These are phyloP conservation scores for Hypomecis atomaria DNA, from an alignment of 2,888 invertebrate species.

Conservation along the genomic window DNA sequence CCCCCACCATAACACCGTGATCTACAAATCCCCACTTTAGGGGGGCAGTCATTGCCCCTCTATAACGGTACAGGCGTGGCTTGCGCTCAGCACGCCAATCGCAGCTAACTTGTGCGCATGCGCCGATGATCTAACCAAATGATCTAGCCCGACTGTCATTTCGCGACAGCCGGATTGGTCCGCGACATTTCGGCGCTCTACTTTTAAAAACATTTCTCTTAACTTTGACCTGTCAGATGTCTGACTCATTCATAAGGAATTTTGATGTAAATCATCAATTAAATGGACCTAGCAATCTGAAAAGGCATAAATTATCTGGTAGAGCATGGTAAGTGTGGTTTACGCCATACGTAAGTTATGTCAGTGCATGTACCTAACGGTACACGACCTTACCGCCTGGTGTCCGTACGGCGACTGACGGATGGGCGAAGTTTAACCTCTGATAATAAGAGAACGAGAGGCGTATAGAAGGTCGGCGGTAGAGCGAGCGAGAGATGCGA, in stretches of 20 bases:
- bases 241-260: constrained; percentile 48
- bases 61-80: constrained; percentile 83
- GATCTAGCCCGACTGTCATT: constrained; percentile 82
- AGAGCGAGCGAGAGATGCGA: constrained; percentile 63
- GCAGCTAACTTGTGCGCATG: constrained; percentile 68
- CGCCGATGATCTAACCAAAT: constrained; percentile 79
- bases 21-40: constrained; percentile 78
- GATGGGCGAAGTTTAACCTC: constrained; percentile 81
- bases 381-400: constrained; percentile 72
- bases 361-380: constrained; percentile 73
- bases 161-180: constrained; percentile 79
- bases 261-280: constrained; percentile 47
- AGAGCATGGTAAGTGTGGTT: constrained; percentile 63
- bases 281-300: constrained; percentile 62
- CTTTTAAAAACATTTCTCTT: constrained; percentile 60
- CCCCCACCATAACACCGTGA: constrained; percentile 65
- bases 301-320: constrained; percentile 65
- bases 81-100: constrained; percentile 76
- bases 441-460: constrained; percentile 81
- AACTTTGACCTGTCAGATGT: constrained; percentile 64
- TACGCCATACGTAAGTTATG: constrained; percentile 73
- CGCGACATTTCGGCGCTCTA: constrained; percentile 61
- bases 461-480: constrained; percentile 47
- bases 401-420: constrained; percentile 79
- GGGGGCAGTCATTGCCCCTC: constrained; percentile 79